Base-by-base conservation (phyloP, 1,140 invertebrate genomes). In the Plutomurus gul region DNA sequence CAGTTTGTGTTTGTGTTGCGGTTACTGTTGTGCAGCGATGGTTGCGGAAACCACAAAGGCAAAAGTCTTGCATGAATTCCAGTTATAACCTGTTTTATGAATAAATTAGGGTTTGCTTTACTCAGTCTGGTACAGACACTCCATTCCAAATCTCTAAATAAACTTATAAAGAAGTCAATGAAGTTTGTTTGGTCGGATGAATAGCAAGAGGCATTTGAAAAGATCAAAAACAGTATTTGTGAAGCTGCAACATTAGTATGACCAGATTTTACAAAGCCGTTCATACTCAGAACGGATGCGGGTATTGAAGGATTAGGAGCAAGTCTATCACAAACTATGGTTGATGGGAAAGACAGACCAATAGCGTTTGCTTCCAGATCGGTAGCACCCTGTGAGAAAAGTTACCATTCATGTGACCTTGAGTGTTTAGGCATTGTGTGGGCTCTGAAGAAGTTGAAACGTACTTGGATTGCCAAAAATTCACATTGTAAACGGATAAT, bases 101-200 rank as follows among this genome's bases (percentile, higher is more conserved):
- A n/a, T n/a, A n/a, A n/a, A n/a, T n/a, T n/a, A n/a, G n/a, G n/a
- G n/a, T n/a, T n/a, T n/a, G n/a, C n/a, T n/a, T n/a, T n/a, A n/a
- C n/a, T n/a, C n/a, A n/a, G n/a, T n/a, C n/a, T 89, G 87, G 82
- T 89, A 89, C 81, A 80, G 85, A 4, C 84, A 85, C 47, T 89
- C 89, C 75, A 84, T 88, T n/a, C 84, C 80, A 4, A 85, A 6
- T 16, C 20, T 13, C 16, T 56, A 85, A 25, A 80, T 85, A 40
- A 74, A 81, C 11, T 87, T 86, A 5, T 79, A 88, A 36, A 83
- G 83, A 60, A 60, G 25, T 60, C 51, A 13, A 13, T 16, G 6
- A 60, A 30, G 7, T 47, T 37, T 82, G 1, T 70, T 87, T 39
- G 73, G 85, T 18, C 84, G 81, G 60, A 83, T 85, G 51, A 51